Conservation (phyloP, 1,140 invertebrate genomes). For the Berghia stephanieae region DNA sequence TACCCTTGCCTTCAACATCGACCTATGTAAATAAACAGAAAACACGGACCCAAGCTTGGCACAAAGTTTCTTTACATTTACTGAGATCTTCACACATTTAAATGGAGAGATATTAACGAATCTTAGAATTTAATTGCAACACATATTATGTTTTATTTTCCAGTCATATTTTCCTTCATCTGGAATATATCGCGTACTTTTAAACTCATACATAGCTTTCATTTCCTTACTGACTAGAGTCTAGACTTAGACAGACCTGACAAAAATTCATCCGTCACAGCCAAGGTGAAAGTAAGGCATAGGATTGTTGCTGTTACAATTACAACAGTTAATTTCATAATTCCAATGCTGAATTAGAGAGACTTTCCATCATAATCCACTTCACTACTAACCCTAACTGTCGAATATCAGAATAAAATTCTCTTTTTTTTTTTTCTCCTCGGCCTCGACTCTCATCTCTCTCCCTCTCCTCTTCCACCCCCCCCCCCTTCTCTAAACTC, state of each 20-base stretch:
- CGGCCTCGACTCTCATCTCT: background rate
- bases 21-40: background rate
- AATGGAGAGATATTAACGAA: constrained; percentile 2
- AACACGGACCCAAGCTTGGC: too few species aligned
- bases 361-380: constrained; percentile 11
- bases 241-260: too few species aligned
- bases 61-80: too few species aligned
- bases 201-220: background rate
- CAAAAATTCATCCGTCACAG: too few species aligned
- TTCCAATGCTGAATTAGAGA: constrained; percentile 26
- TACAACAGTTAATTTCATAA: constrained; percentile 33
- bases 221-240: background rate
- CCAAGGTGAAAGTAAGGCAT: too few species aligned
- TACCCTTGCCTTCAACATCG: background rate
- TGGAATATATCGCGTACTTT: constrained; percentile 33
- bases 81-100: too few species aligned
- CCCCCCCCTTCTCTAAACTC: background rate
- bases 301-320: too few species aligned
- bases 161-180: background rate
- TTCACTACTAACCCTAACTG: background rate
- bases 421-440: constrained; percentile 1
- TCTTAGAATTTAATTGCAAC: background rate
- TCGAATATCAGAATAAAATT: constrained; percentile 3
- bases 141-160: background rate
- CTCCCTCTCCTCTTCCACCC: background rate